These are phyloP conservation scores for Nephrotoma guestfalica DNA, from an alignment of 2,888 invertebrate genomes.

Conservation along the genomic window DNA sequence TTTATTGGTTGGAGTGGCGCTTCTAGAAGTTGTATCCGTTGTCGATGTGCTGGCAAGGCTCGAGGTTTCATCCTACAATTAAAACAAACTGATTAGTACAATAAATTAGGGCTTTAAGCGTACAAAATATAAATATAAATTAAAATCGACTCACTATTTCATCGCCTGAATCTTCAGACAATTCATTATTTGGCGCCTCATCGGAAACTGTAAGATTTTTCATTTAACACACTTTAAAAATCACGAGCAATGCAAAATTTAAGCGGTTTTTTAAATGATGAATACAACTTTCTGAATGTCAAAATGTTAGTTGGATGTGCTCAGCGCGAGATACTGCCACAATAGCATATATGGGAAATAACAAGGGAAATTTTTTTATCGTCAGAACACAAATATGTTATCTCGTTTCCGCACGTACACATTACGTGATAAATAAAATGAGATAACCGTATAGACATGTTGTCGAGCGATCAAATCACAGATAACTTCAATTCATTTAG, in stretches of 20 bases:
- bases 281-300: neutral
- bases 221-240: neutral
- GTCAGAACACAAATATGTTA: neutral
- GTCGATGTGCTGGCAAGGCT: constrained; percentile 70
- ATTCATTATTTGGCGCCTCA: constrained; percentile 7
- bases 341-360: neutral
- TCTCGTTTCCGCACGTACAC: neutral
- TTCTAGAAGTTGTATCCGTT: constrained; percentile 57
- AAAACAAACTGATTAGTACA: neutral
- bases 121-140: neutral
- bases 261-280: neutral
- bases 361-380: neutral
- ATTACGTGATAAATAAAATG: neutral
- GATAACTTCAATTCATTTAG: neutral
- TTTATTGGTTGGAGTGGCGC: constrained; percentile 64
- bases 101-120: neutral
- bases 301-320: neutral
- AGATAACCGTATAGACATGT: neutral
- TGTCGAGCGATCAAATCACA: neutral
- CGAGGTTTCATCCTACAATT: constrained; percentile 48
- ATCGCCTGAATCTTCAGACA: constrained; percentile 13
- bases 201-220: constrained; percentile 2
- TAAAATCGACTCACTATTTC: constrained; percentile 7
- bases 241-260: neutral
- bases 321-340: neutral